Evolutionary conservation across 2,888 invertebrate species (phyloP).

Genomic region (Parnassius apollo): DNA sequence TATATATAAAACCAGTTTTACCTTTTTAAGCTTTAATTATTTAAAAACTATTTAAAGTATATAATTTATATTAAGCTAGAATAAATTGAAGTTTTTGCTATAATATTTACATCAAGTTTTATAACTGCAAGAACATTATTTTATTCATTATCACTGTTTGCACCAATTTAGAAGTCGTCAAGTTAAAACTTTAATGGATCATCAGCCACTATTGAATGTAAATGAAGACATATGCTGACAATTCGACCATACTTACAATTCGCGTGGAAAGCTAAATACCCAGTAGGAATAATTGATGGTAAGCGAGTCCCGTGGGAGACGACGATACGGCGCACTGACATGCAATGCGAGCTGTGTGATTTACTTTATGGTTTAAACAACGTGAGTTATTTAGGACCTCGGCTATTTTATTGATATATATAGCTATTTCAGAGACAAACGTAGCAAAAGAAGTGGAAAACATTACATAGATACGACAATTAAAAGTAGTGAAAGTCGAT

Average conservation of each 20-base stretch:
- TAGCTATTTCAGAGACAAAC: background rate
- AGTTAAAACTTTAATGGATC: conserved; percentile 34
- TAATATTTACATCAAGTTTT: no score
- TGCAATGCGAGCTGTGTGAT: conserved; percentile 34
- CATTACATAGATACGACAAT: no score
- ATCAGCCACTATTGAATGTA: conserved; percentile 48
- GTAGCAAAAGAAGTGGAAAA: background rate
- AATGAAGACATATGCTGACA: conserved; percentile 54
- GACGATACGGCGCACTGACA: conserved; percentile 39
- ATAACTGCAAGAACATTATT: no score
- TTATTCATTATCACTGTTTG: no score
- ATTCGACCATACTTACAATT: conserved; percentile 29
- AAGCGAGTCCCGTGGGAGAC: conserved; percentile 33
- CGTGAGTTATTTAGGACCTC: conserved; percentile 16
- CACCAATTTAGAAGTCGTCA: conserved; percentile 3
- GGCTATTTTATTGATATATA: background rate
- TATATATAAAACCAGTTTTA: no score
- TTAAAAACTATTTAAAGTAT: no score
- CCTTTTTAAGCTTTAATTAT: no score
- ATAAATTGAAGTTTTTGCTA: no score
- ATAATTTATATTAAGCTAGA: no score
- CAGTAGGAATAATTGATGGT: conserved; percentile 53
- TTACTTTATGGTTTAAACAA: conserved; percentile 27
- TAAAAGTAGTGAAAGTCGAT: no score
- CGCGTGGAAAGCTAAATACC: conserved; percentile 39